phyloP scores from a whole-genome alignment of 2,888 invertebrate genomes.

The Rhamphomyia laevipes region DNA sequence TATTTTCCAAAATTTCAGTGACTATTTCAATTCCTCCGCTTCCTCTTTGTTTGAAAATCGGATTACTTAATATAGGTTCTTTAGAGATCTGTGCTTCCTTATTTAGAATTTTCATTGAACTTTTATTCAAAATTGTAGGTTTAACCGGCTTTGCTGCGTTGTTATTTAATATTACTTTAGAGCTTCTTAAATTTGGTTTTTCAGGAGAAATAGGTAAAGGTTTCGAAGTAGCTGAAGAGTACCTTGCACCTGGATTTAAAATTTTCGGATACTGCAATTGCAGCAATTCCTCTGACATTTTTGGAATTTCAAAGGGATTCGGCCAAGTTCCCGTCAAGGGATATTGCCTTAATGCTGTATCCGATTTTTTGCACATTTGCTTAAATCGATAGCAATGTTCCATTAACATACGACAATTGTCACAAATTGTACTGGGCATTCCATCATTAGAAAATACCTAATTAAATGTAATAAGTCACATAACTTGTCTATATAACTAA shows the following conservation, averaged over 20 bases:
- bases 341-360: slow-evolving; percentile 56
- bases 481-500: neutral
- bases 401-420: slow-evolving; percentile 53
- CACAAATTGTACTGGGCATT: slow-evolving; percentile 63
- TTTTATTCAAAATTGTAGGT: slow-evolving; percentile 33
- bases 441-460: slow-evolving; percentile 44
- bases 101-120: slow-evolving; percentile 31
- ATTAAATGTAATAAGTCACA: slow-evolving; percentile 4
- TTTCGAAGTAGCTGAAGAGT: slow-evolving; percentile 1
- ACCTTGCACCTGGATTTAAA: slow-evolving; percentile 25
- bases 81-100: slow-evolving; percentile 23
- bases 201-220: neutral
- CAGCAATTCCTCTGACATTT: slow-evolving; percentile 37
- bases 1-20: slow-evolving; percentile 28
- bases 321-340: slow-evolving; percentile 51
- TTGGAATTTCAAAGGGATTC: slow-evolving; percentile 36
- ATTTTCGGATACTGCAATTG: slow-evolving; percentile 12
- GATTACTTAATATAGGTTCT: slow-evolving; percentile 31
- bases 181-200: neutral
- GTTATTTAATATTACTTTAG: neutral
- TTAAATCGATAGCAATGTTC: slow-evolving; percentile 62
- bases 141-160: slow-evolving; percentile 7
- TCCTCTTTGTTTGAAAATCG: slow-evolving; percentile 27
- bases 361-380: slow-evolving; percentile 61
- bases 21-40: slow-evolving; percentile 34